phyloP scores from a whole-genome alignment of 2,797 vertebrate genomes.

The Chaetodon trifasciatus region DNA sequence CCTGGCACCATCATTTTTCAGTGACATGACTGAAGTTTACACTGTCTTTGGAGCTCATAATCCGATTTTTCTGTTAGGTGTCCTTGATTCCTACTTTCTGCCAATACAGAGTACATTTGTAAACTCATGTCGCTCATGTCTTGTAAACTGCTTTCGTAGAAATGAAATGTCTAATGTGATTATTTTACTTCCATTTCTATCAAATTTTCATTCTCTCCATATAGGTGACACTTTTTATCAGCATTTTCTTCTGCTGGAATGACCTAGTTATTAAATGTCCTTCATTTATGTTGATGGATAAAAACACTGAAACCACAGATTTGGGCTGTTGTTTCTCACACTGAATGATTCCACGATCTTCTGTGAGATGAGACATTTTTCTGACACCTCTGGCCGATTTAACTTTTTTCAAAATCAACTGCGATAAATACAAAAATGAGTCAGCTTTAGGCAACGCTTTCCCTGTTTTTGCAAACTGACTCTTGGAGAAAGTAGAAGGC shows the following conservation, averaged over 20 bases:
- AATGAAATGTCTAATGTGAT: not conserved
- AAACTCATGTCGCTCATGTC: not conserved
- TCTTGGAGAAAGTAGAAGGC: not conserved
- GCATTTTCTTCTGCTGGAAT: not conserved
- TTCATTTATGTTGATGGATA: not conserved
- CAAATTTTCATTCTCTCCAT: not conserved
- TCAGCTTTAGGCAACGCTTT: not conserved
- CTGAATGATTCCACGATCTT: not conserved
- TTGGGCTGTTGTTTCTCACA: not conserved
- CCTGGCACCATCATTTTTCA: conserved; percentile 3
- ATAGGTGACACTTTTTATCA: not conserved
- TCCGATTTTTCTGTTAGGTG: conserved; percentile 18
- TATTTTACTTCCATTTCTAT: not conserved
- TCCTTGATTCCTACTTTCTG: conserved; percentile 4
- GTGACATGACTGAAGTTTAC: conserved; percentile 5
- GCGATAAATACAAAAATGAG: not conserved
- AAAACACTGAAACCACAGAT: not conserved
- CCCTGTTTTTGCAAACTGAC: not conserved
- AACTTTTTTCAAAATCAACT: not conserved
- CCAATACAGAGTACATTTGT: conserved; percentile 1
- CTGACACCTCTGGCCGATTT: not conserved
- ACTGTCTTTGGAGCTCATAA: conserved; percentile 1
- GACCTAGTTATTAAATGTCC: not conserved
- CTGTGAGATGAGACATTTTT: not conserved
- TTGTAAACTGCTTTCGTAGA: not conserved